These are phyloP conservation scores for Phymorhynchus buccinoides DNA, from an alignment of 1,140 invertebrate genomes.

Conservation along the genomic window DNA sequence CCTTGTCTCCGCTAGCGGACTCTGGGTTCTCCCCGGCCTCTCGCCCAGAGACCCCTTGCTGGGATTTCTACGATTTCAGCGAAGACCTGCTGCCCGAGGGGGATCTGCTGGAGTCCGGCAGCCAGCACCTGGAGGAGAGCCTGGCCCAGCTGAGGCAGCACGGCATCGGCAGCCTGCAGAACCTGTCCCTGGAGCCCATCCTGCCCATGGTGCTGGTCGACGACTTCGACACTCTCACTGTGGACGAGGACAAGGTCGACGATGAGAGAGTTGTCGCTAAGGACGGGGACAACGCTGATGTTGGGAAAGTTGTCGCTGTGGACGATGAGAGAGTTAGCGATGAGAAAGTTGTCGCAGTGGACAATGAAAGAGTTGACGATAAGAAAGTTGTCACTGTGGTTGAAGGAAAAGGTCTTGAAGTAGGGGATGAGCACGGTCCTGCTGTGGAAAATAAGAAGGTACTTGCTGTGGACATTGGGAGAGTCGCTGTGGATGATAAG, in stretches of 20 bases:
- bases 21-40: constrained; percentile 45
- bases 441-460: no score
- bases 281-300: no score
- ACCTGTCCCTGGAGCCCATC: constrained; percentile 35
- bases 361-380: no score
- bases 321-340: no score
- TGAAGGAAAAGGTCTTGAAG: no score
- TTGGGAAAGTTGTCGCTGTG: no score
- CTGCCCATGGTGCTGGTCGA: constrained; percentile 45
- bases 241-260: not conserved
- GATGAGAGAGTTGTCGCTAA: no score
- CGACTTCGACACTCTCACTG: constrained; percentile 33
- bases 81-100: constrained; percentile 26
- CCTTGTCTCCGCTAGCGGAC: constrained; percentile 4
- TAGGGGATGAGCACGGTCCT: no score
- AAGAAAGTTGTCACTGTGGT: no score
- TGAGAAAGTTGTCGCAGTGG: no score
- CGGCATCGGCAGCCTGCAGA: not conserved
- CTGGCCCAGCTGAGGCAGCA: constrained; percentile 27
- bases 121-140: constrained; percentile 36
- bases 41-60: constrained; percentile 62
- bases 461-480: no score
- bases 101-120: not conserved
- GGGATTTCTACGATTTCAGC: constrained; percentile 65
- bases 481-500: no score